Evolutionary conservation across 2,888 invertebrate genomes (phyloP).

Genomic region (Archips crataeganus): DNA sequence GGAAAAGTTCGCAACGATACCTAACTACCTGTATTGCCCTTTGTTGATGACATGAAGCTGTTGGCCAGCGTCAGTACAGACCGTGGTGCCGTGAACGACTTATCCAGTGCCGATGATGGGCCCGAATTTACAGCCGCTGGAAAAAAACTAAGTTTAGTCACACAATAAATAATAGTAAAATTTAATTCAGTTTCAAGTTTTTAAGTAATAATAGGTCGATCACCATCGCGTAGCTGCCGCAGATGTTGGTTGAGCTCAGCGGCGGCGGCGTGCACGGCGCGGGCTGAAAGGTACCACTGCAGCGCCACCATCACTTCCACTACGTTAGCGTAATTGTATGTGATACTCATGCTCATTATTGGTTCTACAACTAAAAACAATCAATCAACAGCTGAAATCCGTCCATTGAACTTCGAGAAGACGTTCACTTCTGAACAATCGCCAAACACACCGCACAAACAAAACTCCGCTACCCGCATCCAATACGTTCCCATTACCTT

Average conservation of each 20-base stretch:
- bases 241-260: constrained; percentile 16
- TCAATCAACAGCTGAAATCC: no score
- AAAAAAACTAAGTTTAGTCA: neutral
- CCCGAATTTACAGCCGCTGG: neutral
- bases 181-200: no score
- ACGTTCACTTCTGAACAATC: no score
- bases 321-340: constrained; percentile 47
- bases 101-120: neutral
- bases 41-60: neutral
- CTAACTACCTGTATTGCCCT: neutral
- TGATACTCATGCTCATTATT: constrained; percentile 46
- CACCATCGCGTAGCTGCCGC: constrained; percentile 6
- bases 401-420: no score
- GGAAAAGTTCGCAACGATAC: no score
- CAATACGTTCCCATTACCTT: no score
- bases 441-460: no score
- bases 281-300: constrained; percentile 3
- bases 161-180: neutral
- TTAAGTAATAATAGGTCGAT: neutral
- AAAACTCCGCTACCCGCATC: no score
- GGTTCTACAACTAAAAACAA: constrained; percentile 46
- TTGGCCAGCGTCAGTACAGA: neutral
- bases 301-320: neutral
- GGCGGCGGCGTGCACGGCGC: neutral
- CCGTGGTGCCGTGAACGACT: neutral